Evolutionary conservation across 2,888 invertebrate genomes (phyloP).

Genomic region (Eueremaeus valkanovi): DNA sequence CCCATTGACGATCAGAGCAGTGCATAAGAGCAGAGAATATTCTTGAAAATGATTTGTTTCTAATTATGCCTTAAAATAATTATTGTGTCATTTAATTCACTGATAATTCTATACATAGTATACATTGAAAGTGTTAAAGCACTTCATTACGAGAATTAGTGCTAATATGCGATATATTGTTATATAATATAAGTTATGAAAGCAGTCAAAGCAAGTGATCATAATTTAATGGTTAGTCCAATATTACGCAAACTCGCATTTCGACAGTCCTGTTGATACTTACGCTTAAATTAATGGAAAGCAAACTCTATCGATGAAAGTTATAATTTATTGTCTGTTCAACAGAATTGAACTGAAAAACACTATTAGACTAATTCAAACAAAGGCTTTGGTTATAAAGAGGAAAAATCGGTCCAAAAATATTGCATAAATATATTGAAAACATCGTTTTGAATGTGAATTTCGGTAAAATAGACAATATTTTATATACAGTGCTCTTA

Average conservation of each 20-base stretch:
- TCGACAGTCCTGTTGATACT: slow-evolving; percentile 17
- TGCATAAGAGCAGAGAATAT: too few species aligned
- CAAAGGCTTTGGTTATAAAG: background rate
- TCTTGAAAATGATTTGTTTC: too few species aligned
- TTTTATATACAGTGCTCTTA: too few species aligned
- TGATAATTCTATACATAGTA: too few species aligned
- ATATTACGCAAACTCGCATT: background rate
- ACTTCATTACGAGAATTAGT: background rate
- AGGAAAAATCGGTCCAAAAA: too few species aligned
- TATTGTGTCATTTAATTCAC: too few species aligned
- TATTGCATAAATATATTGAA: too few species aligned
- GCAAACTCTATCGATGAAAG: slow-evolving; percentile 25
- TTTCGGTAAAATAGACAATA: too few species aligned
- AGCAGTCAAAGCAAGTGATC: background rate
- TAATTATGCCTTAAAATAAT: too few species aligned
- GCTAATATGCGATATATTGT: background rate
- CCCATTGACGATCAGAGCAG: too few species aligned
- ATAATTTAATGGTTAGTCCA: background rate
- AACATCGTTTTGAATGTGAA: too few species aligned
- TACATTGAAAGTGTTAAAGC: background rate
- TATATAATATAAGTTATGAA: background rate
- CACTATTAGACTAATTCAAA: background rate
- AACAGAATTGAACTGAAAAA: background rate
- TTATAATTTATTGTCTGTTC: slow-evolving; percentile 1
- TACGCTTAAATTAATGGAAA: slow-evolving; percentile 9